Conservation (phyloP, 2,113 vertebrate genomes). For the Myiopsitta monachus region DNA sequence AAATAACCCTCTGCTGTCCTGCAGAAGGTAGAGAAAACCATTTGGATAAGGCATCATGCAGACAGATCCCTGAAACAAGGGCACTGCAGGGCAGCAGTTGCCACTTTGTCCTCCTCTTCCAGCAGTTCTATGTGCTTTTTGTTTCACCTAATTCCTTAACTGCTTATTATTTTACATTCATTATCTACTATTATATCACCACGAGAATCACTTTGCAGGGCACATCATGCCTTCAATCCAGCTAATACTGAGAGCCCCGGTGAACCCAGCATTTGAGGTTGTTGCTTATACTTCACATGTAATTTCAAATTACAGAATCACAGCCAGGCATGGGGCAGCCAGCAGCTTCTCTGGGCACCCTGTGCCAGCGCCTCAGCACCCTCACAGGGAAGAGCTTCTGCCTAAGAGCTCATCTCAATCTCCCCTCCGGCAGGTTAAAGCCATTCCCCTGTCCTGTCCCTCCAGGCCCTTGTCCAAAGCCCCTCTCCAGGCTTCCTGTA, state of each 20-base stretch:
- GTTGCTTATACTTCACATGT: fast-evolving
- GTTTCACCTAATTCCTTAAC: not conserved
- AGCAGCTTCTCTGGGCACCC: too few relatives aligned
- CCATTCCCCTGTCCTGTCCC: too few relatives aligned
- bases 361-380: too few relatives aligned
- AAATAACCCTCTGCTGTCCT: not conserved
- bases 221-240: not conserved
- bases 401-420: too few relatives aligned
- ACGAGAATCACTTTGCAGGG: not conserved
- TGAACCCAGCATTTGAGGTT: not conserved
- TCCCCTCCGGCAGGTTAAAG: too few relatives aligned
- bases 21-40: not conserved
- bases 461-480: too few relatives aligned
- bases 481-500: too few relatives aligned
- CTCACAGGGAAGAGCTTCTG: too few relatives aligned
- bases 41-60: fast-evolving
- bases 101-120: not conserved
- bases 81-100: not conserved
- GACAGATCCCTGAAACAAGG: not conserved
- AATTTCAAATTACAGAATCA: not conserved
- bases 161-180: not conserved
- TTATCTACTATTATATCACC: not conserved
- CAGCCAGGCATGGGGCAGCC: not conserved
- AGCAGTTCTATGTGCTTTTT: fast-evolving
- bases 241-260: not conserved